Evolutionary conservation across 2,888 invertebrate genomes (phyloP), one percentile per base, ranked within the genome.

Genomic region (Andrena hattorfiana): DNA sequence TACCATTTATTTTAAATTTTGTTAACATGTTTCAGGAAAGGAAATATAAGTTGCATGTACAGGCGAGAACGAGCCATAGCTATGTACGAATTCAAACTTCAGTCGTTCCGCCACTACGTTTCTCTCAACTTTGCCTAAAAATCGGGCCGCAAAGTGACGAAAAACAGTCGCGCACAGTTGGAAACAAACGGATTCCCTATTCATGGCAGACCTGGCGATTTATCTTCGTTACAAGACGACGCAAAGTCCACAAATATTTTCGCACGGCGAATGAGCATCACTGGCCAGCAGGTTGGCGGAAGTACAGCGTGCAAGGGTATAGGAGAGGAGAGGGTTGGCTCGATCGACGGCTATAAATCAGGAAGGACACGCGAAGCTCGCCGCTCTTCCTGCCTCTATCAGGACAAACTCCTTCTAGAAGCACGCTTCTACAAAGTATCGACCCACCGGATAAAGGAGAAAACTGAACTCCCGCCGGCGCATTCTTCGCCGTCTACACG

Each of bases 341-440:
- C 83, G 83, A 89, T 87, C 86, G 87, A 81, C 79, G 83, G 81
- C 81, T 87, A 88, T 88, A 88, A 89, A 89, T 89, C 89, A 86
- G 78, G 81, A 85, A 81, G 84, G 86, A 86, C 86, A 86, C 86
- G 90, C 88, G 86, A 87, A 88, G 88, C 87, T 89, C 78, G 84
- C 78, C 73, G 69, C 73, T 77, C 83, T 81, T 80, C 76, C 81
- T 80, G 74, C 80, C 64, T 83, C 85, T 77, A 77, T 81, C 87
- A 74, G 83, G 81, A 85, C 85, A 66, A 85, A 80, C 87, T 83
- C 83, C 77, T 88, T 88, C 81, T 86, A 83, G 76, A 26, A 73
- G 77, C 83, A 26, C 63, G 83, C 74, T 75, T 70, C 79, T 77
- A 75, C 81, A 59, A 78, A 72, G 77, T 87, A 87, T 87, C 87